Percentiles rank a stretch among this genome's conserved stretches.
Evolutionary conservation across 2,888 invertebrate genomes (phyloP).

Genomic region (Alentia gelatinosa): DNA sequence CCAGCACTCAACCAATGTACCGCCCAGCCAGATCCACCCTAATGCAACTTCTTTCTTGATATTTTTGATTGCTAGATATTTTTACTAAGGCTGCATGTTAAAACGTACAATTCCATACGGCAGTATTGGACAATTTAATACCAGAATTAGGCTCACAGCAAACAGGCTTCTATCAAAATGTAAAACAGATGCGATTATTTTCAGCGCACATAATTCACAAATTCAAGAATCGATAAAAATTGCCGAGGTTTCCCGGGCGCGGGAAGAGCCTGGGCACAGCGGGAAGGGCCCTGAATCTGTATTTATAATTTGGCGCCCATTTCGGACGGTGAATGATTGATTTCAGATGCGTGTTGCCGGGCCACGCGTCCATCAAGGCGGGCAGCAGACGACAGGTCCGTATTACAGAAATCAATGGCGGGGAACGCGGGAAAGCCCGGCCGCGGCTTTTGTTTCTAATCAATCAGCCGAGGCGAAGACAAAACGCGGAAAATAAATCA

Average conservation of each 20-base stretch:
- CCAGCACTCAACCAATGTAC: not conserved
- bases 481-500: constrained; percentile 29
- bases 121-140: no score
- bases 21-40: not conserved
- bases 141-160: no score
- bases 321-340: constrained; percentile 33
- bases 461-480: constrained; percentile 1
- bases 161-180: not conserved
- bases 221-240: not conserved
- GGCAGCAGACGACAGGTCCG: constrained; percentile 16
- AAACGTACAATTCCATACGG: no score
- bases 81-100: not conserved
- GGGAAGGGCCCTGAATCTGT: not conserved
- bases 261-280: not conserved
- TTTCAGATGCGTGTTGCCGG: constrained; percentile 33
- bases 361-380: constrained; percentile 25
- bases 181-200: not conserved
- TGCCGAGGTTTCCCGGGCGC: not conserved
- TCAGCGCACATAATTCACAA: not conserved
- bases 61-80: not conserved
- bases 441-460: constrained; percentile 9
- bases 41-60: not conserved
- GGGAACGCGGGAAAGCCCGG: constrained; percentile 7
- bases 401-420: constrained; percentile 24
- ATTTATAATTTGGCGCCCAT: constrained; percentile 43